Percentiles rank a stretch among this genome's conserved stretches.
Evolutionary conservation across 2,888 invertebrate species (phyloP).

Genomic region (Drosophila maculinotata): DNA sequence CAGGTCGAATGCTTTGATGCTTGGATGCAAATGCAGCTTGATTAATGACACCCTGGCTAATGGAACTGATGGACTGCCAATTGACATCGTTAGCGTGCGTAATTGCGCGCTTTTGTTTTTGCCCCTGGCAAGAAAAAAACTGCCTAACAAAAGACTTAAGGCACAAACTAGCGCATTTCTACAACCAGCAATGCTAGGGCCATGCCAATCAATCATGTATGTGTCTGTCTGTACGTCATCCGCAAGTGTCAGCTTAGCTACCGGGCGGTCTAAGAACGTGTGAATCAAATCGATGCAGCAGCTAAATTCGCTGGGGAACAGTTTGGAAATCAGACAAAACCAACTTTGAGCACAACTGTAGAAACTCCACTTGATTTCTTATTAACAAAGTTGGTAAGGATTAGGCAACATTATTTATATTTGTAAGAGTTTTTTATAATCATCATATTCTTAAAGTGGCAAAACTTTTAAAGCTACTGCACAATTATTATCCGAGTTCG

Average conservation of each 20-base stretch:
- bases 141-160: slow-evolving; percentile 62
- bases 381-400: too few relatives aligned
- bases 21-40: slow-evolving; percentile 69
- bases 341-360: background rate
- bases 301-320: background rate
- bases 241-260: slow-evolving; percentile 21
- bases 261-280: slow-evolving; percentile 34
- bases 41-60: slow-evolving; percentile 57
- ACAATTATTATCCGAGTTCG: background rate
- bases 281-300: background rate
- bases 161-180: slow-evolving; percentile 47
- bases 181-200: slow-evolving; percentile 15
- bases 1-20: slow-evolving; percentile 42
- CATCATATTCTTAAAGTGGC: too few relatives aligned
- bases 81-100: slow-evolving; percentile 58
- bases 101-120: slow-evolving; percentile 40
- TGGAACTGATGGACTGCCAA: slow-evolving; percentile 44
- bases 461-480: too few relatives aligned
- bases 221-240: slow-evolving; percentile 11
- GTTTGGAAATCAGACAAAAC: background rate
- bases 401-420: too few relatives aligned
- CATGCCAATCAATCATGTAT: slow-evolving; percentile 49
- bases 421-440: too few relatives aligned
- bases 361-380: background rate
- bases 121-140: slow-evolving; percentile 12